phyloP scores from a whole-genome alignment of 2,113 vertebrate genomes.

The Taurulus bubalis region DNA sequence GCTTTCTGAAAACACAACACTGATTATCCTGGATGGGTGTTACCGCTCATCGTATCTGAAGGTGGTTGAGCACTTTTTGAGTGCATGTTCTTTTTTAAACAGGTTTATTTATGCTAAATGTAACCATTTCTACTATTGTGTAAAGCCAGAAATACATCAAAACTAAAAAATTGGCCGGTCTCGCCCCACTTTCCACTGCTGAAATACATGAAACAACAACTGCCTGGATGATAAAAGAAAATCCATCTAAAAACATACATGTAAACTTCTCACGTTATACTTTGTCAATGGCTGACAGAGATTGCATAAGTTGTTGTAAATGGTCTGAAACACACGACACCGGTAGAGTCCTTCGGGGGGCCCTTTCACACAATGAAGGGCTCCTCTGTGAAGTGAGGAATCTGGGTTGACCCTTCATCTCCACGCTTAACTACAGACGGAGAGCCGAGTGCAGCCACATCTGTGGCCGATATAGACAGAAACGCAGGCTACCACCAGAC shows the following conservation, averaged over 20 bases:
- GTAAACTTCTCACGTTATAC: not conserved
- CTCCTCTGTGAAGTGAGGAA: conserved; percentile 37
- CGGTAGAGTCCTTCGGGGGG: conserved; percentile 11
- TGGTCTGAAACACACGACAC: conserved; percentile 19
- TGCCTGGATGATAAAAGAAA: not conserved
- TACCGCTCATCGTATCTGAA: not conserved
- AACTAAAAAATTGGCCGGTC: not conserved
- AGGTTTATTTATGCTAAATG: not conserved
- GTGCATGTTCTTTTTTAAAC: not conserved
- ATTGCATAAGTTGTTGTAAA: conserved; percentile 1
- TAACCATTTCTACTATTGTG: not conserved
- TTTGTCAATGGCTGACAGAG: not conserved
- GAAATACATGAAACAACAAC: not conserved
- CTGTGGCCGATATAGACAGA: conserved; percentile 73
- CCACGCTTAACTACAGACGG: conserved; percentile 57
- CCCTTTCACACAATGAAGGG: conserved; percentile 6
- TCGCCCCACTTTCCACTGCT: not conserved
- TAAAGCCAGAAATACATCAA: not conserved
- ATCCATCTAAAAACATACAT: not conserved
- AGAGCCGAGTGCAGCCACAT: conserved; percentile 64
- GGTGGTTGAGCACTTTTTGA: not conserved
- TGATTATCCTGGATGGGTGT: not conserved
- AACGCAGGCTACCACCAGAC: conserved; percentile 64
- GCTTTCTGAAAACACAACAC: not conserved
- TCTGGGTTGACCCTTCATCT: conserved; percentile 45